phyloP scores from a whole-genome alignment of 2,888 invertebrate species.

The Uropetala carovei region DNA sequence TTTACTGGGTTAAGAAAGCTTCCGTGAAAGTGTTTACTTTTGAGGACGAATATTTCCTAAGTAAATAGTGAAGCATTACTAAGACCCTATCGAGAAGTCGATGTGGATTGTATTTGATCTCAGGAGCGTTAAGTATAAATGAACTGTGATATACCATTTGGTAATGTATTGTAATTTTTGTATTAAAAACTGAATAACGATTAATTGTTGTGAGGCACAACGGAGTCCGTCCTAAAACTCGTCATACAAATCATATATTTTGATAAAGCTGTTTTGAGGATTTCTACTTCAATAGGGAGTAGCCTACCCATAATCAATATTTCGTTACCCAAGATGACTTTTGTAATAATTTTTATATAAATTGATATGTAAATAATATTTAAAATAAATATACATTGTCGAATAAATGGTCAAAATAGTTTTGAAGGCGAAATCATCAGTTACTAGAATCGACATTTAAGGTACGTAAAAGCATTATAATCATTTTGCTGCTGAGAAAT shows the following conservation, averaged over 20 bases:
- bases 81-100: neutral
- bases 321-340: neutral
- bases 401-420: too few relatives aligned
- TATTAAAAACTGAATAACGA: neutral
- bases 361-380: slow-evolving; percentile 1
- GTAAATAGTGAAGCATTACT: too few relatives aligned
- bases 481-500: too few relatives aligned
- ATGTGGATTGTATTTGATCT: neutral
- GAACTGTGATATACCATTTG: neutral
- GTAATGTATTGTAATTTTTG: neutral
- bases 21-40: too few relatives aligned
- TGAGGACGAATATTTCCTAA: too few relatives aligned
- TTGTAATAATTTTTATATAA: neutral
- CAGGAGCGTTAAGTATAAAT: neutral
- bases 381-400: neutral
- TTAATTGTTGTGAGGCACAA: neutral
- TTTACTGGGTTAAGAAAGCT: too few relatives aligned
- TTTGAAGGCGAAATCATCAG: too few relatives aligned
- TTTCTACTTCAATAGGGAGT: neutral
- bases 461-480: too few relatives aligned
- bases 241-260: neutral
- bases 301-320: neutral
- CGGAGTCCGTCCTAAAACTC: neutral
- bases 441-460: too few relatives aligned
- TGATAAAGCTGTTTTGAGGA: neutral